These are phyloP conservation scores for Oeneis ivallda DNA, from an alignment of 2,888 invertebrate genomes.

Conservation along the genomic window DNA sequence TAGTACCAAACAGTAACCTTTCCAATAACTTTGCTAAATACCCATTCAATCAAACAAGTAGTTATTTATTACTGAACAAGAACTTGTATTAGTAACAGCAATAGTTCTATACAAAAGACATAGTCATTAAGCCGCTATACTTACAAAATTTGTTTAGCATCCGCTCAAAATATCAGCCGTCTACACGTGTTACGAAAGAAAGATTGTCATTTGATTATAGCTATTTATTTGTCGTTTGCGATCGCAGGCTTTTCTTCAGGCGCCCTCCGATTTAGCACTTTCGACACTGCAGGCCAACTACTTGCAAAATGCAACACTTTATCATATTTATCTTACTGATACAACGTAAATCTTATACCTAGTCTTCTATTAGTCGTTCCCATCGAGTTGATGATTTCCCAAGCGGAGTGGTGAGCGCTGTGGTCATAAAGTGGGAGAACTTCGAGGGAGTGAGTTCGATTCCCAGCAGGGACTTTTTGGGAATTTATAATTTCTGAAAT, in stretches of 20 bases:
- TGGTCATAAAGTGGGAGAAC: too few relatives aligned
- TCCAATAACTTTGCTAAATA: slow-evolving; percentile 6
- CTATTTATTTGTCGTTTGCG: slow-evolving; percentile 72
- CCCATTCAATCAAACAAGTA: slow-evolving; percentile 5
- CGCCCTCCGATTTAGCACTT: slow-evolving; percentile 27
- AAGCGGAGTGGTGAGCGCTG: too few relatives aligned
- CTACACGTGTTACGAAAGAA: slow-evolving; percentile 51
- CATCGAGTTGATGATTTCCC: too few relatives aligned
- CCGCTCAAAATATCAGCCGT: slow-evolving; percentile 28
- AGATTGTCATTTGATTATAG: slow-evolving; percentile 69
- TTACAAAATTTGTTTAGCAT: slow-evolving; percentile 28
- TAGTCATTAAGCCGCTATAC: slow-evolving; percentile 13
- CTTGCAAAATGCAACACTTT: slow-evolving; percentile 16
- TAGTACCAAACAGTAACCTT: slow-evolving; percentile 2
- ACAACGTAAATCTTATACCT: too few relatives aligned
- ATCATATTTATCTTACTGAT: not conserved
- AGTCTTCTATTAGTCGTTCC: too few relatives aligned
- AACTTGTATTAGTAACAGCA: not conserved
- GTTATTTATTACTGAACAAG: not conserved
- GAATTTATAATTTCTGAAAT: too few relatives aligned
- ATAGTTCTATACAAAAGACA: not conserved
- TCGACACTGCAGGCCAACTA: slow-evolving; percentile 21
- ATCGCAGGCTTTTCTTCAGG: slow-evolving; percentile 40
- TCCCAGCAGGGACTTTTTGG: too few relatives aligned
- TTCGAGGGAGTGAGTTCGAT: too few relatives aligned